Base-by-base conservation (phyloP, 23 tunicate species). In the Ascidia mentula region DNA sequence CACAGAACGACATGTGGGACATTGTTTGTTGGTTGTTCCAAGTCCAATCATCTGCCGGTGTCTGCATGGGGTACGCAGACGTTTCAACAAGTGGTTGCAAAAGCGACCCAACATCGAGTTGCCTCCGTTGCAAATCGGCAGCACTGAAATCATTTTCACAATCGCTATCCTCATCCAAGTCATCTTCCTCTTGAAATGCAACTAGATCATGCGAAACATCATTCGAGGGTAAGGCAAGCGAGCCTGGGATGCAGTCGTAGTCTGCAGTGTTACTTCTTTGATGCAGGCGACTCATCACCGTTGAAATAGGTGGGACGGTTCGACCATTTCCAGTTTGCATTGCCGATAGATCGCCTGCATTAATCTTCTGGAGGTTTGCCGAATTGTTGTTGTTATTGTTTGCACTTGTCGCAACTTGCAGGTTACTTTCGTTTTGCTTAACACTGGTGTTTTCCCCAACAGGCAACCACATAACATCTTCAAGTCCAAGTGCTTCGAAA, bases 11-110 rank as follows among this genome's bases (percentile, higher is more conserved):
- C 22, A 20, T 53, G 7, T 26, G 65, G 22, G 65, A 20, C 65
- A 53, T 53, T 20, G 65, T 53, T 53, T 53, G 65, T 53, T 53
- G 65, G 24, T 53, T 53, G 65, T 53, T 53, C 65, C 65, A 53
- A 26, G 65, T 20, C 65, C 65, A 53, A 28, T 9, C 24, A 3
- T 28, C 65, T 3, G 65, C 65, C 28, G 65, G 22, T 53, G 13
- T 28, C 24, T 53, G 65, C 65, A 53, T 53, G 4, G 65, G 65
- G 24, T 5, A 53, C 22, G 13, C 65, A 1, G 65, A 53, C 22
- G 65, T 53, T 53, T 53, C 65, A 53, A 53, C 12, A 20, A 53
- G 65, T 9, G 65, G 65, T 1, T 9, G 22, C 24, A 28, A 53
- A 26, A 53, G 22, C 13, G 24, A 53, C 22, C 65, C 24, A 3